Conservation (phyloP, 1,140 invertebrate species). For the Drosophila serrata region DNA sequence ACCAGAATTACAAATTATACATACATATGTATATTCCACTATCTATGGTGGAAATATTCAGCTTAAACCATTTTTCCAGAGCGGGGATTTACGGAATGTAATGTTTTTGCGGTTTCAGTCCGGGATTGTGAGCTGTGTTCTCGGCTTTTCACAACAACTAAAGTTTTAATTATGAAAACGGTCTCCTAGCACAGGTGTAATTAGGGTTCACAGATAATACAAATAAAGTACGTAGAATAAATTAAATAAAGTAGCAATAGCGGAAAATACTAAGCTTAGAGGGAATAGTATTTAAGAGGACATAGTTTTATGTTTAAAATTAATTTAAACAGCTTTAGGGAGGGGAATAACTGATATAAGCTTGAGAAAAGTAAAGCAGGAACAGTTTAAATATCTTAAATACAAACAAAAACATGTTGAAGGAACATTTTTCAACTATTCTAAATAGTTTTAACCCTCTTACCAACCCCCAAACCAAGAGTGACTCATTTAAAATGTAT, state of each 20-base stretch:
- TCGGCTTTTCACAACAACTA: neutral
- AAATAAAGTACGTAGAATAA: neutral
- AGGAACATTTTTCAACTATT: neutral
- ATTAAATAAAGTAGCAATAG: neutral
- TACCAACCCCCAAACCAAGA: neutral
- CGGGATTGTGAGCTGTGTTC: conserved; percentile 11
- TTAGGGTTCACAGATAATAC: neutral
- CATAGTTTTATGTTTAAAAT: no score
- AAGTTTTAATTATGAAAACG: conserved; percentile 54
- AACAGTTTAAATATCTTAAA: no score
- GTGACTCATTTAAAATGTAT: conserved; percentile 6
- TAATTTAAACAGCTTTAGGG: no score
- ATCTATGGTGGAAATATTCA: conserved; percentile 12
- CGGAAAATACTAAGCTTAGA: neutral
- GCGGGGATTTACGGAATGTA: conserved; percentile 62
- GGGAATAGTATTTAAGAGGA: neutral
- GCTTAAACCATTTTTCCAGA: conserved; percentile 29
- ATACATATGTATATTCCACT: conserved; percentile 6
- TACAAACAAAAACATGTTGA: no score
- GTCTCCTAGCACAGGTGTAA: conserved; percentile 4
- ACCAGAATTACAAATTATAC: conserved; percentile 24
- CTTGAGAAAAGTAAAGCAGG: no score
- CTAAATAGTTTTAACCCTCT: neutral
- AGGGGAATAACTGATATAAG: no score
- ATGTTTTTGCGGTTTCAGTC: conserved; percentile 63